A percentile compares a stretch with the other conserved stretches of the same genome.
These are phyloP conservation scores for Agrotis puta DNA, from an alignment of 2,888 invertebrate genomes.

Conservation along the genomic window DNA sequence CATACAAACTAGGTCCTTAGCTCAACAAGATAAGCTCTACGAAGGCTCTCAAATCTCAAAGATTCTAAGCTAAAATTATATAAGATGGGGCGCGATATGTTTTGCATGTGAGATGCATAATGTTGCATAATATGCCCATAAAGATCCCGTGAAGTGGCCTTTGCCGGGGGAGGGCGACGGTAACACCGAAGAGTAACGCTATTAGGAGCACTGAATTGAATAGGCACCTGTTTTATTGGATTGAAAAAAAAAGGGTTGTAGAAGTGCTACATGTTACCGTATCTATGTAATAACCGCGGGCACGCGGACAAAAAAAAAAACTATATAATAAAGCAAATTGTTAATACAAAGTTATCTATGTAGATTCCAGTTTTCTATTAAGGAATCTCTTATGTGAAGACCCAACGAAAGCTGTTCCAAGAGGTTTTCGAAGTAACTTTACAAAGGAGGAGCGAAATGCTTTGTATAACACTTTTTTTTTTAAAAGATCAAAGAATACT, in stretches of 20 bases:
- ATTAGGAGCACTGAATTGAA: slow-evolving; percentile 28
- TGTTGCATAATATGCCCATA: slow-evolving; percentile 82
- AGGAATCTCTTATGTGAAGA: too few relatives aligned
- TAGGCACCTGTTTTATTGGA: neutral
- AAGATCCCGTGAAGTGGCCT: slow-evolving; percentile 77
- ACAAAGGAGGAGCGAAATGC: too few relatives aligned
- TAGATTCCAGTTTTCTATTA: too few relatives aligned
- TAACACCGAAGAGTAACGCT: slow-evolving; percentile 63
- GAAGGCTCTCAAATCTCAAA: slow-evolving; percentile 56
- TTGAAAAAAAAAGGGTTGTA: neutral
- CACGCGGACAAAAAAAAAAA: too few relatives aligned
- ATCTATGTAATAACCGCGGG: too few relatives aligned
- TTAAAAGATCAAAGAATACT: too few relatives aligned
- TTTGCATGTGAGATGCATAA: slow-evolving; percentile 82
- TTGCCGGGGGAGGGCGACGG: slow-evolving; percentile 60
- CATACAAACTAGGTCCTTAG: slow-evolving; percentile 22
- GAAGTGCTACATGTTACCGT: too few relatives aligned
- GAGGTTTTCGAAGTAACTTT: too few relatives aligned
- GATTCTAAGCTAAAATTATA: slow-evolving; percentile 67
- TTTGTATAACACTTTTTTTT: too few relatives aligned
- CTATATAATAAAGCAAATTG: too few relatives aligned
- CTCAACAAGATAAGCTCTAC: slow-evolving; percentile 31
- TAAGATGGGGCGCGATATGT: slow-evolving; percentile 75
- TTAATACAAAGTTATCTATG: too few relatives aligned
- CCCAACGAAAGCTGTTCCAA: too few relatives aligned